These are phyloP conservation scores for Chaenodraco wilsoni DNA, from an alignment of 2,797 vertebrate species.

Conservation along the genomic window DNA sequence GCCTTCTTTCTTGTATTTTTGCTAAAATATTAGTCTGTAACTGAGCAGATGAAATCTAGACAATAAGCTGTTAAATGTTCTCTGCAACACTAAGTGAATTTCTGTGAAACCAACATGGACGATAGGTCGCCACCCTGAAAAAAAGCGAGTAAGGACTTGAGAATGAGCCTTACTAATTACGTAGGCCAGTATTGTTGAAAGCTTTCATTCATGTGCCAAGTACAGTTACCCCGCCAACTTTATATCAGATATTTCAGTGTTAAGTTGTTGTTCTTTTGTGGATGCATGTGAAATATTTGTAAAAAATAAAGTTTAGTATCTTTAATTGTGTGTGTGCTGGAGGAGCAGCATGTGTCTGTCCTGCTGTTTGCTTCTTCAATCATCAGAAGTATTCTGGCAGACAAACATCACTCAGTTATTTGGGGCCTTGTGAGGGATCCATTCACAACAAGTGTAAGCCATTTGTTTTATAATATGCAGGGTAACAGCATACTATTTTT, in stretches of 20 bases:
- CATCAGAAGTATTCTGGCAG: slow-evolving; percentile 1
- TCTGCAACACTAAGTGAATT: slow-evolving; percentile 42
- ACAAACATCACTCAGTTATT: not conserved
- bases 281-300: slow-evolving; percentile 75
- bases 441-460: not conserved
- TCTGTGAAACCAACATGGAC: slow-evolving; percentile 39
- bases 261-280: slow-evolving; percentile 67
- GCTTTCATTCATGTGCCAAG: slow-evolving; percentile 35
- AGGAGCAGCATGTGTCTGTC: slow-evolving; percentile 1
- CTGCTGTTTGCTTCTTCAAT: not conserved
- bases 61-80: slow-evolving; percentile 40
- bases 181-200: slow-evolving; percentile 43
- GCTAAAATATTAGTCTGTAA: slow-evolving; percentile 41
- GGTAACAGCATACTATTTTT: not conserved
- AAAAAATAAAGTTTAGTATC: slow-evolving; percentile 65
- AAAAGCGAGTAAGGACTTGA: slow-evolving; percentile 9
- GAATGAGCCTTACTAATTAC: slow-evolving; percentile 17
- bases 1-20: slow-evolving; percentile 59
- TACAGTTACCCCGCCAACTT: slow-evolving; percentile 38
- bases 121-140: slow-evolving; percentile 20
- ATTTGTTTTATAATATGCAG: not conserved
- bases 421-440: slow-evolving; percentile 1
- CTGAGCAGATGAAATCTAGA: slow-evolving; percentile 31
- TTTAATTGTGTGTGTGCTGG: not conserved
- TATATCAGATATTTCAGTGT: slow-evolving; percentile 67